Evolutionary conservation across 2,797 vertebrate species (phyloP).

Genomic region (Gymnocypris eckloni): DNA sequence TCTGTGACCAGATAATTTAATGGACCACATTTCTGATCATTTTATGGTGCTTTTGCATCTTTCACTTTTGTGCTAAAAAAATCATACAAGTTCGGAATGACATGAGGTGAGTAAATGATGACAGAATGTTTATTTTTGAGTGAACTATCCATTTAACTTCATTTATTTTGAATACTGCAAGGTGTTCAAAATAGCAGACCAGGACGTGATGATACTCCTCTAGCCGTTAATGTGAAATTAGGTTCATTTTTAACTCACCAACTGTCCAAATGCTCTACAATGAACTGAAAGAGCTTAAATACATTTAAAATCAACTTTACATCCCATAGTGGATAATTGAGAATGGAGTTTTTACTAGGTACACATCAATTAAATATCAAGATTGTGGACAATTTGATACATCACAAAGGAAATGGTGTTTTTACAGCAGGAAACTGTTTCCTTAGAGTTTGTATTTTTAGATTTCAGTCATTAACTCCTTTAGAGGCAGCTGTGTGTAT

Average conservation of each 20-base stretch:
- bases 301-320: conserved; percentile 63
- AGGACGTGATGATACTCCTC: conserved; percentile 46
- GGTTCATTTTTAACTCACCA: conserved; percentile 58
- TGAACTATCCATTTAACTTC: neutral
- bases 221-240: conserved; percentile 54
- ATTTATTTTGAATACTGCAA: conserved; percentile 44
- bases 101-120: neutral
- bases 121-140: neutral
- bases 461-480: conserved; percentile 50
- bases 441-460: conserved; percentile 27
- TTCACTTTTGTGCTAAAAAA: neutral
- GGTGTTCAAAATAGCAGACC: conserved; percentile 56
- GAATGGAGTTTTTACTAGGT: neutral
- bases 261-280: conserved; percentile 50
- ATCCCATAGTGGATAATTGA: conserved; percentile 48
- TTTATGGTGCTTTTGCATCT: neutral
- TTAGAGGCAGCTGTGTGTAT: conserved; percentile 69
- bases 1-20: neutral
- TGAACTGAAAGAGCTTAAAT: conserved; percentile 59
- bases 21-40: neutral
- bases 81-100: neutral
- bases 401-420: neutral
- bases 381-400: neutral
- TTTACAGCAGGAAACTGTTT: conserved; percentile 15
- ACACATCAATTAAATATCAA: neutral